Base-by-base conservation (phyloP, 2,113 vertebrate genomes). In the Spea multiplicata region DNA sequence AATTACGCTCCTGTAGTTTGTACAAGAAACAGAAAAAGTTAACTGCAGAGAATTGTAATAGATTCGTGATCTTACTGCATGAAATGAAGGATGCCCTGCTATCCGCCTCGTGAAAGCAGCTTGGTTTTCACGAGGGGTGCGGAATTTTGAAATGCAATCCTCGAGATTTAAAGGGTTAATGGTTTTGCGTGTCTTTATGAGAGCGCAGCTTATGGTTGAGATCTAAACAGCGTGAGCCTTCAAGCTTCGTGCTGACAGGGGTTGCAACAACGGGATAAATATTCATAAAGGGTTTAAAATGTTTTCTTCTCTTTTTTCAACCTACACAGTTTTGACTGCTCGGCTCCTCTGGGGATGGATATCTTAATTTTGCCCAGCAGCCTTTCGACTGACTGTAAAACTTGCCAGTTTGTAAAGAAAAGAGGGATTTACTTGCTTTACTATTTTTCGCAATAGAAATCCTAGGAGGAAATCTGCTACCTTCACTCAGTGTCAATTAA, bases 301-400 rank as follows among this genome's bases (percentile, higher is more conserved):
- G 44, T 14, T 79, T 16, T 0, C 66, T 45, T 49, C 71, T 73
- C 66, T 57, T 53, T 14, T 73, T 44, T 82, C 75, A 48, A 1
- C 71, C 64, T 65, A 67, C 7, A 4, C 64, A 74, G 78, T 74
- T 59, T 68, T 80, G 52, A 59, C 62, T 73, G 78, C 71, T 68
- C 14, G 65, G 64, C 47, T 74, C 12, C 78, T 61, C 71, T 50
- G 46, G 78, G 55, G 78, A 80, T 73, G 55, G 78, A 80, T 73
- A 68, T 61, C 52, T 55, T 66, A 66, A 73, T 67, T 74, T 80
- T 73, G 61, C 77, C 64, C 69, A 47, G 77, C 49, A 73, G 62
- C 71, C 5, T 59, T 59, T 66, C 16, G 55, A 12, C 50, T 48
- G 4, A 44, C 50, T 80, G 44, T 57, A 66, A 44, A 44, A 52